phyloP scores from a whole-genome alignment of 53 echinoderm and acorn worm species.

The Stichopus horrens region DNA sequence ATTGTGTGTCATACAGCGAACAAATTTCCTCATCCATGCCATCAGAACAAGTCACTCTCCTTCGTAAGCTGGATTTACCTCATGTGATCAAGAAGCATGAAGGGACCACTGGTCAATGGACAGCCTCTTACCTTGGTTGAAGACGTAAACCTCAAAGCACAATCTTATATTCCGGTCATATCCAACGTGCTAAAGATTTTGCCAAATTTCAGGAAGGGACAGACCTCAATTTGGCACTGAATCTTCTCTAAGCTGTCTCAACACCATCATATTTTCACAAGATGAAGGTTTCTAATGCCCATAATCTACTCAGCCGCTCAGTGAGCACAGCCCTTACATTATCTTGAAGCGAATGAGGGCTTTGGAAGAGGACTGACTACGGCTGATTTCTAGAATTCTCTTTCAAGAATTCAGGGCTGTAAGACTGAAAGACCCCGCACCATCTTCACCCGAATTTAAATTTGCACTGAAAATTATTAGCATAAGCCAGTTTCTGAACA shows the following conservation, averaged over 20 bases:
- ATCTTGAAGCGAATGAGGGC: constrained; percentile 51
- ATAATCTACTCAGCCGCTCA: constrained; percentile 50
- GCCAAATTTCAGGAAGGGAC: constrained; percentile 45
- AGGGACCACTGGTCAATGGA: constrained; percentile 48
- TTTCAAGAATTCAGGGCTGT: too few species aligned
- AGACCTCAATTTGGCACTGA: constrained; percentile 57
- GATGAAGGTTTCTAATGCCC: constrained; percentile 62
- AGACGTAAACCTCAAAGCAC: neutral
- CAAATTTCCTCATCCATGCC: too few species aligned
- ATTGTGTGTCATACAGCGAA: too few species aligned
- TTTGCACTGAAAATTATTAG: constrained; percentile 62
- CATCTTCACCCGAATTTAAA: constrained; percentile 57
- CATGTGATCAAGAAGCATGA: too few species aligned
- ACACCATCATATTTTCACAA: constrained; percentile 64
- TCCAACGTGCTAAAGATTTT: neutral
- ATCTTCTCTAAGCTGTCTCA: constrained; percentile 31
- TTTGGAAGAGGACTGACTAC: neutral
- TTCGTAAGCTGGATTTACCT: too few species aligned
- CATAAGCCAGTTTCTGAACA: constrained; percentile 51
- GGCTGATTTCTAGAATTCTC: constrained; percentile 2
- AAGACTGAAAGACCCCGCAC: constrained; percentile 56
- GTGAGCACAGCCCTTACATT: constrained; percentile 39
- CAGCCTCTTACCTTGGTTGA: constrained; percentile 45
- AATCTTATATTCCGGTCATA: constrained; percentile 30
- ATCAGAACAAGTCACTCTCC: too few species aligned